Conservation (phyloP, 2,113 vertebrate genomes). For the Gymnobelideus leadbeateri region DNA sequence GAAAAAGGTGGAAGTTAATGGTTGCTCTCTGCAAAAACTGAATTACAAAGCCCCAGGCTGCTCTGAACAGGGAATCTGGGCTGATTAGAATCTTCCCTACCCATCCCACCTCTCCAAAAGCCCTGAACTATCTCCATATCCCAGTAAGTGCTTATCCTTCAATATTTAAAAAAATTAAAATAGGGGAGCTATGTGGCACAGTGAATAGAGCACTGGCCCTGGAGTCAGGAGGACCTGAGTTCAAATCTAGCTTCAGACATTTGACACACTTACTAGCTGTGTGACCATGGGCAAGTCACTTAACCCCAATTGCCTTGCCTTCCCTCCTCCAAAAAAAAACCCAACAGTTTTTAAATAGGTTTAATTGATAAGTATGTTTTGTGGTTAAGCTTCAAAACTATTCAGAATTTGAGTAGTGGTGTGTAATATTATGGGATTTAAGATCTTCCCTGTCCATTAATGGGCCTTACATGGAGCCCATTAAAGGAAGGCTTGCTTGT, state of each 20-base stretch:
- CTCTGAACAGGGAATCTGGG: conserved; percentile 40
- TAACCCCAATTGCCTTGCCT: no score
- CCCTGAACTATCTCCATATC: background rate
- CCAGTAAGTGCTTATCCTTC: conserved; percentile 7
- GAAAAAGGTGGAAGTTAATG: conserved; percentile 63
- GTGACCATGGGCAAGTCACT: no score
- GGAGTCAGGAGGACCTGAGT: no score
- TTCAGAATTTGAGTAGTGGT: background rate
- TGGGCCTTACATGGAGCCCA: no score
- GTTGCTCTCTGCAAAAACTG: conserved; percentile 45
- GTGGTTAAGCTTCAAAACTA: background rate
- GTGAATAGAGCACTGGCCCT: no score
- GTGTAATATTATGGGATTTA: no score
- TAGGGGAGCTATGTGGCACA: background rate
- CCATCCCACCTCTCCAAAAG: background rate
- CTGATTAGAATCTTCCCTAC: background rate
- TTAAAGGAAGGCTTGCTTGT: no score
- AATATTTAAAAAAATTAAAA: background rate
- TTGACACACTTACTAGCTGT: no score
- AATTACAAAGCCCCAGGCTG: conserved; percentile 55
- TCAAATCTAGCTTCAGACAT: no score
- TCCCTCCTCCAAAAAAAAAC: no score
- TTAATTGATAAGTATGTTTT: background rate
- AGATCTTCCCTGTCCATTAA: no score
- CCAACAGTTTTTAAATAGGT: background rate